Conservation (phyloP, 2,797 vertebrate species). For the Huso huso region DNA sequence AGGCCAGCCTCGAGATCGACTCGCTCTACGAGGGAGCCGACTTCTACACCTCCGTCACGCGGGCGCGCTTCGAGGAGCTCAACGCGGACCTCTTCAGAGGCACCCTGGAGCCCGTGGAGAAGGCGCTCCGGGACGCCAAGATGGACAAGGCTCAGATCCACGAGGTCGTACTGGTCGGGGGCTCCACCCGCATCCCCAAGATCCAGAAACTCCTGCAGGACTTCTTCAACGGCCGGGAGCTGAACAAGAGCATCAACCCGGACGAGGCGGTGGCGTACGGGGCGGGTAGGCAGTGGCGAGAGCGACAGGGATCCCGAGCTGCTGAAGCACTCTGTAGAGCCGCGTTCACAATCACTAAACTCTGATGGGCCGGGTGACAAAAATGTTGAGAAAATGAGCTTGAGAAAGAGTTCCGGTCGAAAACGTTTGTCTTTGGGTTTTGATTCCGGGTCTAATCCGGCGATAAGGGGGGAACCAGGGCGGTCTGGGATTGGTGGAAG, state of each 20-base stretch:
- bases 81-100: conserved; percentile 72
- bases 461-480: too few species aligned
- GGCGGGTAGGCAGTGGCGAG: conserved; percentile 43
- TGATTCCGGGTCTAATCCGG: background rate
- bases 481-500: too few species aligned
- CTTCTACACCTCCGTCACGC: conserved; percentile 73
- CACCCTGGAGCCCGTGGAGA: conserved; percentile 69
- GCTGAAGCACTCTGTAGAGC: too few species aligned
- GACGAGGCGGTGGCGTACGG: conserved; percentile 72
- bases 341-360: too few species aligned
- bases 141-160: conserved; percentile 70
- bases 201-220: conserved; percentile 73
- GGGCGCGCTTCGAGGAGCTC: conserved; percentile 71
- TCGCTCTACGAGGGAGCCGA: conserved; percentile 67
- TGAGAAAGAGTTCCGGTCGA: background rate
- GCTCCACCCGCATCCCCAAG: conserved; percentile 72
- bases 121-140: conserved; percentile 64
- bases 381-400: too few species aligned
- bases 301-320: background rate
- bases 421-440: background rate
- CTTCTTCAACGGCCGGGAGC: conserved; percentile 67
- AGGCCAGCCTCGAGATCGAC: conserved; percentile 72
- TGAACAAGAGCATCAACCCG: conserved; percentile 73
- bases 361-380: too few species aligned
- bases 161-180: conserved; percentile 68